Base-by-base conservation (phyloP, 2,797 vertebrate genomes). In the Eutrigla gurnardus region DNA sequence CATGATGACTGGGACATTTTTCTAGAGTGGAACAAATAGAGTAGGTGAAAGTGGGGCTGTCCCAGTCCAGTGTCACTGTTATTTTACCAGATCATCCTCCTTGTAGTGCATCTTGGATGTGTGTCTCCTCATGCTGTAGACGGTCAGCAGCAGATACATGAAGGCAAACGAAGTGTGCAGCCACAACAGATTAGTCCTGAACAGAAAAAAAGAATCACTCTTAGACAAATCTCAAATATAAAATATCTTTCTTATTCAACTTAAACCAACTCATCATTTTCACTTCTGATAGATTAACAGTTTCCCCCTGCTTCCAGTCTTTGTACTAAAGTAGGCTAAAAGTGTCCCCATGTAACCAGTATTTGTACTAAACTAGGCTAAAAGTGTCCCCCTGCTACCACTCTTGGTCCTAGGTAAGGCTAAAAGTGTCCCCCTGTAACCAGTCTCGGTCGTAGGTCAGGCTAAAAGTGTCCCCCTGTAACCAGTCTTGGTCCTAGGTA, bases 31-130 rank as follows among this genome's bases (percentile, higher is more conserved):
- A 25, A 25, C 25, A 25, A 25, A 25, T 2, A 25, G 25, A 25
- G 25, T 25, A 25, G 25, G 25, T 25, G 25, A 25, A 25, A 25
- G 25, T 25, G 25, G 25, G 25, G 25, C 25, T 25, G 25, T 25
- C 25, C 25, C 25, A 25, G 25, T 25, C 25, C 25, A 25, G 25
- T 25, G 25, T 25, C 25, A 25, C 25, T 25, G 25, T 25, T 25
- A 25, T 25, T 25, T 1, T 25, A 99, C 98, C 97, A 98, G 93
- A 84, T 99, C 97, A 4, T 98, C 97, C 84, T 99, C 97, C 82
- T 97, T 98, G 95, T 99, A 99, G 91, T 96, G 97, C 98, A 99
- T 99, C 93, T 97, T 99, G 75, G 97, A 99, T 1, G 98, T 99
- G 93, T 99, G 98, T 58, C 97, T 95, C 32, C 98, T 96, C 98